Evolutionary conservation across 2,888 invertebrate genomes (phyloP).

Genomic region (Glyphotaelius pellucidus): DNA sequence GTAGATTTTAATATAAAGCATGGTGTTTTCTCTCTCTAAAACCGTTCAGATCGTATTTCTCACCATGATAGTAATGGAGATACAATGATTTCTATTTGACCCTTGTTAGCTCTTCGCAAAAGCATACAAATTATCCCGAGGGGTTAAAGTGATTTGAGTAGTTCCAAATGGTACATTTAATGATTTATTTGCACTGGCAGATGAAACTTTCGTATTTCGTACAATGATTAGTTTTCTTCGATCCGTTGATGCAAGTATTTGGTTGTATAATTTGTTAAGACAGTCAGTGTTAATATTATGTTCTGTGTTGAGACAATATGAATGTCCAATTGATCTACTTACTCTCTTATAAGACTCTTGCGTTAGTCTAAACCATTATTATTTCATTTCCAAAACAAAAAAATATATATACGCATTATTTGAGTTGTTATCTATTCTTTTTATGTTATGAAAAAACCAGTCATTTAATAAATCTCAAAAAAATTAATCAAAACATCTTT

Average conservation of each 20-base stretch:
- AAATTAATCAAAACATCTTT: neutral
- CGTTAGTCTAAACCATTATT: conserved; percentile 37
- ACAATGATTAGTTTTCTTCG: neutral
- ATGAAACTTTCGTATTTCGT: neutral
- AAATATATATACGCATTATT: conserved; percentile 4
- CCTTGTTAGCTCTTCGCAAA: no score
- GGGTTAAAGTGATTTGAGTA: neutral
- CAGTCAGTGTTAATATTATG: conserved; percentile 46
- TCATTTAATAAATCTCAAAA: conserved; percentile 57
- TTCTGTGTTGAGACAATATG: conserved; percentile 56
- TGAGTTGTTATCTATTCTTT: conserved; percentile 48
- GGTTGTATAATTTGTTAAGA: conserved; percentile 30
- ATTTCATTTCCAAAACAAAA: conserved; percentile 27
- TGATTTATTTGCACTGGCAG: conserved; percentile 32
- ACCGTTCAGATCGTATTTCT: no score
- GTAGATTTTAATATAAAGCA: no score
- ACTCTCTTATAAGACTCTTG: conserved; percentile 47
- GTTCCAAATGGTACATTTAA: neutral
- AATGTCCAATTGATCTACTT: conserved; percentile 57
- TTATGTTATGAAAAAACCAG: conserved; percentile 51
- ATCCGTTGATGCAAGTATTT: neutral
- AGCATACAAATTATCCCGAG: neutral
- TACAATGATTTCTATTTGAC: no score
- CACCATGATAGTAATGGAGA: no score
- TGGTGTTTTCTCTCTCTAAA: no score